Evolutionary conservation across 2,113 vertebrate species (phyloP).

Genomic region (Anser brachyrhynchus): DNA sequence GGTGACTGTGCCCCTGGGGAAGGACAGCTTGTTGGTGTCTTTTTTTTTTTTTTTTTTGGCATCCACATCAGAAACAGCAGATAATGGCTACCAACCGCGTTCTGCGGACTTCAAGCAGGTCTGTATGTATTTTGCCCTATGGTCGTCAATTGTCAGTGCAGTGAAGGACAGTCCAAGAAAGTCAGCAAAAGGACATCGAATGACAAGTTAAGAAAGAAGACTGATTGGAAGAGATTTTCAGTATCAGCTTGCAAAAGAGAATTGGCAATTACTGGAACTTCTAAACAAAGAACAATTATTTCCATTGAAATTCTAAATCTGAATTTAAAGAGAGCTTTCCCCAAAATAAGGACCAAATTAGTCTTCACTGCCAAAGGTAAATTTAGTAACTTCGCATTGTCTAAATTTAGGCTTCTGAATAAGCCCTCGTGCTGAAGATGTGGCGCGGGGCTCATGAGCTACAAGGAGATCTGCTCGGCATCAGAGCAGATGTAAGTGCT

Average conservation of each 20-base stretch:
- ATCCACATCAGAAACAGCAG: not conserved
- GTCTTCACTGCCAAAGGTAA: not conserved
- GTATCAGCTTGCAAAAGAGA: not conserved
- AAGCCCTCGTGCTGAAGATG: not conserved
- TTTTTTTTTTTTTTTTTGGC: not conserved
- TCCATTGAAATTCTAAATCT: not conserved
- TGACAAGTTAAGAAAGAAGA: not conserved
- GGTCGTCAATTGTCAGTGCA: not conserved
- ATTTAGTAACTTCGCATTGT: not conserved
- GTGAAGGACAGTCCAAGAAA: not conserved
- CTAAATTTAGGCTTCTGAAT: not conserved
- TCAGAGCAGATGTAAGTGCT: not conserved
- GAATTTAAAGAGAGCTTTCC: constrained; percentile 8
- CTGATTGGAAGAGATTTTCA: not conserved
- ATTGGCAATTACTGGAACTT: not conserved
- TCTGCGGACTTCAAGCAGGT: not conserved
- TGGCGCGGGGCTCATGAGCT: not conserved
- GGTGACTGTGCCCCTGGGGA: rapidly evolving
- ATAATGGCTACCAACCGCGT: not conserved
- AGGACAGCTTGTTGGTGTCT: not conserved
- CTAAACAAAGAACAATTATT: constrained; percentile 35
- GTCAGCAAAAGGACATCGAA: not conserved
- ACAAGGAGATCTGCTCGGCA: not conserved
- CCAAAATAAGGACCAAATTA: constrained; percentile 7
- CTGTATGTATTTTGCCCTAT: not conserved